Base-by-base conservation (phyloP, 2,888 invertebrate genomes). In the Sicus ferrugineus region DNA sequence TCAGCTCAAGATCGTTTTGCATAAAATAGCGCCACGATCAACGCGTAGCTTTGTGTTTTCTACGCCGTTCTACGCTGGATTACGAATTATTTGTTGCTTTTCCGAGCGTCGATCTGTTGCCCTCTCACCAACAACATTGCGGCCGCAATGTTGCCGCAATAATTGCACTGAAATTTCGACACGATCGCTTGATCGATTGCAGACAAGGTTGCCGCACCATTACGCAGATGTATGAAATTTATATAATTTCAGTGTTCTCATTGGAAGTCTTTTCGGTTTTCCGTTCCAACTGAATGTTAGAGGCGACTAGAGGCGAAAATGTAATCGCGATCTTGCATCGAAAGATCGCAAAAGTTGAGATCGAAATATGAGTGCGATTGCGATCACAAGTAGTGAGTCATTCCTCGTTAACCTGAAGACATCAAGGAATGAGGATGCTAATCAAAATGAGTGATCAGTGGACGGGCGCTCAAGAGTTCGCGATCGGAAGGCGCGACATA, bases 1-100 rank as follows among this genome's bases (percentile, higher is more conserved):
- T 31, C 50, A 26, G 65, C 65, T 65, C 65, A 65, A 65, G 65
- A 65, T 34, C 65, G 52, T 65, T 54, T 56, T 52, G 31, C 31
- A 42, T 61, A 28, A 26, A 28, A 23, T 61, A 16, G 42, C 38
- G 28, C 14, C 54, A 54, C 54, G 54, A 26, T 54, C 54, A 16
- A 23, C 54, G 54, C 54, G 26, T 54, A 28, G 23, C 9, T 26
- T 52, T 46, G n/a, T 46, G 14, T 14, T 54, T 54, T 26, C 26
- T 54, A 2, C 16, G 38, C 14, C 14, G 14, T 38, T 38, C 14
- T 56, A 28, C 28, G 23, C 28, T 30, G 6, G 26, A 7, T 28
- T 54, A 26, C 26, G 54, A 54, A 14, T 34, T 38, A 38, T 61
- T 61, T 61, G 26, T 34, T 61, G 38, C 3, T 61, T 34, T 19